Conservation (phyloP, 2,113 vertebrate genomes). For the Furnarius figulus region DNA sequence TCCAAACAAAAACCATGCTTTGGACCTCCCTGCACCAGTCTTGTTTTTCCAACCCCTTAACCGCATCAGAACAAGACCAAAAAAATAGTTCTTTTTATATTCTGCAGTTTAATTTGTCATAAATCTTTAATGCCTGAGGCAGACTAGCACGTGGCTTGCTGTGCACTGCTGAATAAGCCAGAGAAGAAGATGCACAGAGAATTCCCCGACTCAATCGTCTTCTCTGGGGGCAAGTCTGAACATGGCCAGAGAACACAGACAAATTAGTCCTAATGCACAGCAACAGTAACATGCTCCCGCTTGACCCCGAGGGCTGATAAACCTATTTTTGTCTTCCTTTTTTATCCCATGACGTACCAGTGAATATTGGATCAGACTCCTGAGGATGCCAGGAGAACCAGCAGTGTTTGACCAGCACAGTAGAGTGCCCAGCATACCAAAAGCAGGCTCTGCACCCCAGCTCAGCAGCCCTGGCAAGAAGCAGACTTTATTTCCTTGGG, state of each 20-base stretch:
- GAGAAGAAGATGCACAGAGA: background rate
- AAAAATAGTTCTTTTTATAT: background rate
- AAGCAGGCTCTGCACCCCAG: background rate
- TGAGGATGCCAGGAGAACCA: background rate
- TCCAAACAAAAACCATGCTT: background rate
- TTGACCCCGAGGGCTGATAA: background rate
- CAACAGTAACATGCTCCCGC: background rate
- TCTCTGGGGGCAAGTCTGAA: background rate
- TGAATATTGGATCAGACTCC: background rate
- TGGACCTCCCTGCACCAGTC: background rate
- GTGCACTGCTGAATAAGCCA: background rate
- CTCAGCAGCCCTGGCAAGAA: background rate
- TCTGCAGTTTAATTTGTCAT: background rate
- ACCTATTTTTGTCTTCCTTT: background rate
- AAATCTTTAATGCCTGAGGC: background rate
- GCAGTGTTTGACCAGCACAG: background rate
- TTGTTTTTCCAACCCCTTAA: background rate
- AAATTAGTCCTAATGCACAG: background rate
- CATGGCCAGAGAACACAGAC: background rate
- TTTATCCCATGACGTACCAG: background rate
- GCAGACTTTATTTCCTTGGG: background rate
- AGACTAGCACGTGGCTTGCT: background rate
- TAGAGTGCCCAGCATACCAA: background rate
- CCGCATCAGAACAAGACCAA: background rate
- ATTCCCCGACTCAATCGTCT: background rate